Conservation (phyloP, 2,797 vertebrate species). For the Lophotriccus pileatus region DNA sequence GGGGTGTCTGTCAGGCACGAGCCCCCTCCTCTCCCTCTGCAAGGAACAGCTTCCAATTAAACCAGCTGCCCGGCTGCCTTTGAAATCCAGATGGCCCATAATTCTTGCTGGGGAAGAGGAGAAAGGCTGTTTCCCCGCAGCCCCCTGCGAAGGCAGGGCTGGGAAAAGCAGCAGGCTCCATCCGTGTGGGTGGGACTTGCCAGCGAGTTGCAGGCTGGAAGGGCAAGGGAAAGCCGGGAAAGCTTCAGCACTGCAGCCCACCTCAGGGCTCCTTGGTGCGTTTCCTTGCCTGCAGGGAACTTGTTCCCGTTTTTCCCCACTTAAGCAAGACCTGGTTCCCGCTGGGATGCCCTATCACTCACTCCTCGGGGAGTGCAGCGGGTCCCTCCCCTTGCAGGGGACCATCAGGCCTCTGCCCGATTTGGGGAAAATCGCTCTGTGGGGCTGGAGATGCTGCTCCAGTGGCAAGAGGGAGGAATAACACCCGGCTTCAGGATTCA, state of each 20-base stretch:
- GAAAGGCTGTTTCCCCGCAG: not conserved
- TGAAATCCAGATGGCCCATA: not conserved
- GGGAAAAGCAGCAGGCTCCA: not conserved
- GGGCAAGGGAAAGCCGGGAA: not conserved
- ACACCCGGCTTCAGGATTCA: not conserved
- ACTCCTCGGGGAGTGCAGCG: not conserved
- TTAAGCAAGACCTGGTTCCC: not conserved
- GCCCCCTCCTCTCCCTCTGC: not conserved
- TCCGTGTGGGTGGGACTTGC: not conserved
- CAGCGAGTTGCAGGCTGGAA: not conserved
- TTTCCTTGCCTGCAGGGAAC: not conserved
- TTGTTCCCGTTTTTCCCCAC: not conserved
- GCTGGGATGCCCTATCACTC: fast-evolving
- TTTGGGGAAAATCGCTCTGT: not conserved
- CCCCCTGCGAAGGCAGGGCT: not conserved
- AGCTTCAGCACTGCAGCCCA: not conserved
- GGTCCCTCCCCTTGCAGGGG: not conserved
- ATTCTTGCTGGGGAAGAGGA: slow-evolving; percentile 6
- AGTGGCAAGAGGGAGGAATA: fast-evolving
- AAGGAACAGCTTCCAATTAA: not conserved
- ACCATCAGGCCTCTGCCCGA: fast-evolving
- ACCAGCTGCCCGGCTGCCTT: not conserved
- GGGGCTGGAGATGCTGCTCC: not conserved
- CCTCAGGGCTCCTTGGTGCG: fast-evolving
- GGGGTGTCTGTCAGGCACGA: not conserved